A percentile compares a stretch with the other conserved stretches of the same genome.
These are phyloP conservation scores for Ondatra zibethicus DNA, from an alignment of 2,113 vertebrate species.

Conservation along the genomic window DNA sequence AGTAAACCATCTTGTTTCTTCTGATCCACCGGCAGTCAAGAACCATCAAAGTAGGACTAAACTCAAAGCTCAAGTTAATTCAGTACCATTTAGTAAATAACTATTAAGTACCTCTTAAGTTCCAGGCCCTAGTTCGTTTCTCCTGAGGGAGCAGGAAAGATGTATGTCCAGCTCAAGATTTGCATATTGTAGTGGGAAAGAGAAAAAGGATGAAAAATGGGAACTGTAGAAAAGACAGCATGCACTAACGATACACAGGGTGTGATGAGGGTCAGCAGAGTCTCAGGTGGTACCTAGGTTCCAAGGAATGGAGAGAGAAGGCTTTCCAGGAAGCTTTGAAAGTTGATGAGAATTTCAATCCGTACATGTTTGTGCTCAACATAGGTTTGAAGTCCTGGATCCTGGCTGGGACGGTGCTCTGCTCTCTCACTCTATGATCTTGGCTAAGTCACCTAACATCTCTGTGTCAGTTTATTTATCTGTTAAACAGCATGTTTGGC, in stretches of 20 bases:
- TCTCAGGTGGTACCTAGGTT: not conserved
- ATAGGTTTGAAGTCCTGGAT: not conserved
- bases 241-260: not conserved
- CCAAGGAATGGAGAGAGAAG: not conserved
- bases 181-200: not conserved
- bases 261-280: no score
- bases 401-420: not conserved
- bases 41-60: not conserved
- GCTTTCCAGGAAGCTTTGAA: not conserved
- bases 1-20: not conserved
- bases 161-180: not conserved
- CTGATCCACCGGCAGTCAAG: not conserved
- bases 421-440: not conserved
- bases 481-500: not conserved
- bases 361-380: not conserved
- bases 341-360: not conserved
- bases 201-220: not conserved
- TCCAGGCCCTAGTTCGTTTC: not conserved
- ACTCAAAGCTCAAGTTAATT: not conserved
- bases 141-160: not conserved
- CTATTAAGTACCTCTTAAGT: not conserved
- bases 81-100: not conserved
- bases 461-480: not conserved
- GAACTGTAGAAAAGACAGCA: not conserved
- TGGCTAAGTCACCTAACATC: not conserved